A percentile compares a stretch with the other conserved stretches of the same genome.
Conservation (phyloP, 1,140 invertebrate species). For the Drosophila trapezifrons region DNA sequence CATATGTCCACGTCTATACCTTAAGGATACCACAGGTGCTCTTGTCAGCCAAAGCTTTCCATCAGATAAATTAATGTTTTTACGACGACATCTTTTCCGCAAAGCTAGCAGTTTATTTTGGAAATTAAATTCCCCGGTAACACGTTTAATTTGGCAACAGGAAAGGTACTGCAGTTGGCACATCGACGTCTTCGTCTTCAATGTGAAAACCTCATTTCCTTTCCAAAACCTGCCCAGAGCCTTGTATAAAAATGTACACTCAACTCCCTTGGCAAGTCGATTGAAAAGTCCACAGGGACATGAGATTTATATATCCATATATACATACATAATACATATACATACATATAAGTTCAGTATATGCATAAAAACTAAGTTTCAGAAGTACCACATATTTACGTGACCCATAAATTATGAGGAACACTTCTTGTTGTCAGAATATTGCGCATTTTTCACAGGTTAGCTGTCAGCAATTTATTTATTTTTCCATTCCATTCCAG, state of each 20-base stretch:
- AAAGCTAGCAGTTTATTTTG: background rate
- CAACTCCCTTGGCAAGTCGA: constrained; percentile 5
- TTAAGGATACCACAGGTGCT: background rate
- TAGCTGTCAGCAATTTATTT: constrained; percentile 40
- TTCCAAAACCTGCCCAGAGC: background rate
- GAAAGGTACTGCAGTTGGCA: background rate
- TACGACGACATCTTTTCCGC: background rate
- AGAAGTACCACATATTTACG: constrained; percentile 54
- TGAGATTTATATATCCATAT: constrained; percentile 29
- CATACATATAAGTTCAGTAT: background rate
- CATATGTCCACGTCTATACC: background rate
- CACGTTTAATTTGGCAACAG: constrained; percentile 12
- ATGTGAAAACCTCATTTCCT: constrained; percentile 29
- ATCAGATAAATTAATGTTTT: background rate
- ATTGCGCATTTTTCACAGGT: constrained; percentile 50
- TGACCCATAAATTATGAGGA: constrained; percentile 67
- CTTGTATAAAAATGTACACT: constrained; percentile 10
- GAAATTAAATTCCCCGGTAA: background rate
- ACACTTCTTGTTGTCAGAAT: constrained; percentile 63
- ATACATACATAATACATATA: too few species aligned
- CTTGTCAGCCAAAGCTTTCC: background rate
- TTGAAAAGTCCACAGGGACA: constrained; percentile 38
- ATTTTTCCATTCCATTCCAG: constrained; percentile 27
- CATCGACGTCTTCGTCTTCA: constrained; percentile 6
- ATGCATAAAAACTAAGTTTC: constrained; percentile 23